Percentiles rank a stretch among this genome's conserved stretches.
Evolutionary conservation across 2,113 vertebrate genomes (phyloP).

Genomic region (Albula glossodonta): DNA sequence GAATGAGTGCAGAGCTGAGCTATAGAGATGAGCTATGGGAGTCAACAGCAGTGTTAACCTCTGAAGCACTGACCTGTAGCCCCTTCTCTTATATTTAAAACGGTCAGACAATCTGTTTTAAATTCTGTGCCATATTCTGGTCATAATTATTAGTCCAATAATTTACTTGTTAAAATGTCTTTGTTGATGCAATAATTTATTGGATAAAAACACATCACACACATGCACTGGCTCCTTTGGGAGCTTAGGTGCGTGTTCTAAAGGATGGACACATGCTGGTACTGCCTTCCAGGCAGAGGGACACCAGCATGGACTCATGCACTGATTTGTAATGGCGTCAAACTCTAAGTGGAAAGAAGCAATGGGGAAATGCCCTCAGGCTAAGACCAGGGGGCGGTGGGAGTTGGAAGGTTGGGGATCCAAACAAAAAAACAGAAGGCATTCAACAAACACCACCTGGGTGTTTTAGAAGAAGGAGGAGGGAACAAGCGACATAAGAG

Average conservation of each 20-base stretch:
- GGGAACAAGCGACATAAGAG: slow-evolving; percentile 60
- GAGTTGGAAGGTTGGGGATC: slow-evolving; percentile 21
- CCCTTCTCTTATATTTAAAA: too few relatives aligned
- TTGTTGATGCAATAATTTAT: too few relatives aligned
- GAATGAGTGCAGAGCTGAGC: background rate
- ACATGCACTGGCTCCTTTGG: too few relatives aligned
- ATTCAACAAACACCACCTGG: slow-evolving; percentile 73
- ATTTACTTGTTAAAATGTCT: background rate
- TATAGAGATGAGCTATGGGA: too few relatives aligned
- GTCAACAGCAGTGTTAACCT: too few relatives aligned
- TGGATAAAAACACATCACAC: too few relatives aligned
- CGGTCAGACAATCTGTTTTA: background rate
- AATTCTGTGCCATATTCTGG: background rate
- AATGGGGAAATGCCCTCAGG: slow-evolving; percentile 59
- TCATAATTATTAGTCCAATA: background rate
- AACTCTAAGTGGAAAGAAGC: slow-evolving; percentile 5
- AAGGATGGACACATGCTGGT: background rate
- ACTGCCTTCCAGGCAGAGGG: background rate
- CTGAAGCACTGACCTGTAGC: too few relatives aligned
- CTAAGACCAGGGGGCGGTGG: slow-evolving; percentile 42
- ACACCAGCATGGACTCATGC: background rate
- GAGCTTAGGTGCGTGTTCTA: background rate
- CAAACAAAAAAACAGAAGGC: slow-evolving; percentile 27
- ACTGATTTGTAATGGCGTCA: background rate
- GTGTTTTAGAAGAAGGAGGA: slow-evolving; percentile 59